Evolutionary conservation across 92 coral and sea anemone species (phyloP).

Genomic region (Parazoanthus swiftii): DNA sequence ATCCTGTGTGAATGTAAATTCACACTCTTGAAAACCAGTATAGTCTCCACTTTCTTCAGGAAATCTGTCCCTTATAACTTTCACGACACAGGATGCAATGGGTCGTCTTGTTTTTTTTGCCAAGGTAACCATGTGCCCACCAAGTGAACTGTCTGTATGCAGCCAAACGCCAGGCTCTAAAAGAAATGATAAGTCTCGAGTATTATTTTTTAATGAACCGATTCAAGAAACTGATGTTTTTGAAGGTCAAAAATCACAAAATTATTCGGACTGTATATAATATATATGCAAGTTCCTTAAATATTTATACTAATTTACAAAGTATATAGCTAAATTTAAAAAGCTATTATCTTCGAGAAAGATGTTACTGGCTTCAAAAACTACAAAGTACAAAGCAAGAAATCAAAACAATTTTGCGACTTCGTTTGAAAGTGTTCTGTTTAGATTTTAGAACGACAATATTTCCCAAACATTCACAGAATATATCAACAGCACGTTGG

Average conservation of each 20-base stretch:
- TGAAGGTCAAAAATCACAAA: constrained; percentile 8
- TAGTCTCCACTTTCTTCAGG: constrained; percentile 15
- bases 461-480: constrained; percentile 7
- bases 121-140: constrained; percentile 31
- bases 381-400: constrained; percentile 7
- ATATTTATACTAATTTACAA: constrained; percentile 7
- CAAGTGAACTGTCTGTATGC: constrained; percentile 27
- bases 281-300: neutral
- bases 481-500: neutral
- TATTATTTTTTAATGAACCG: no score
- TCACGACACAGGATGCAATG: constrained; percentile 37
- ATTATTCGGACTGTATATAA: constrained; percentile 11
- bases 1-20: constrained; percentile 14
- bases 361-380: constrained; percentile 2
- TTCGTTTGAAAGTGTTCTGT: constrained; percentile 19
- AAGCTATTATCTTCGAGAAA: constrained; percentile 22
- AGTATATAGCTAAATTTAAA: constrained; percentile 11
- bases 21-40: constrained; percentile 13
- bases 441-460: constrained; percentile 4
- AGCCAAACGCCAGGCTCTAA: constrained; percentile 10
- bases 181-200: constrained; percentile 13
- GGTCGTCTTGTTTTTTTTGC: constrained; percentile 23
- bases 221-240: neutral
- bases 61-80: constrained; percentile 24
- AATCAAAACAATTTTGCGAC: constrained; percentile 17